A percentile compares a stretch with the other conserved stretches of the same genome.
These are phyloP conservation scores for Microtus richardsoni DNA, from an alignment of 2,113 vertebrate species.

Conservation along the genomic window DNA sequence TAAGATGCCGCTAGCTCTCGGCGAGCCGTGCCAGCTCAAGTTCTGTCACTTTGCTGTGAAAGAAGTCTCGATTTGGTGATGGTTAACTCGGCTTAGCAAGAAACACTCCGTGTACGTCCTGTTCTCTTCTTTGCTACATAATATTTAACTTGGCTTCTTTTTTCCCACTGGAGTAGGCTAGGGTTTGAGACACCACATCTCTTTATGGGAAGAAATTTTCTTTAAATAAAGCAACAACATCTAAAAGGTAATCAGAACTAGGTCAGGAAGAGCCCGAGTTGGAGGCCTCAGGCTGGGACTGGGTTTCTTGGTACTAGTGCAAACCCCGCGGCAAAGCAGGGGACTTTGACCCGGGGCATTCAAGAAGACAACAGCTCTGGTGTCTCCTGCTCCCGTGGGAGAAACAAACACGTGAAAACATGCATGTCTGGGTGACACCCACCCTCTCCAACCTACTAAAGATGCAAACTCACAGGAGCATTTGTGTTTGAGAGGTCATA, in stretches of 20 bases:
- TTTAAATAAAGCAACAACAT: background rate
- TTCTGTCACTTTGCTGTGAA: background rate
- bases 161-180: background rate
- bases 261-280: background rate
- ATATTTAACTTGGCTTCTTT: background rate
- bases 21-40: background rate
- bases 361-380: too few relatives aligned
- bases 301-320: background rate
- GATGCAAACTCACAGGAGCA: too few relatives aligned
- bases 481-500: accelerated
- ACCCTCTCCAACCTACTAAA: background rate
- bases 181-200: background rate
- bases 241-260: background rate
- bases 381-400: accelerated
- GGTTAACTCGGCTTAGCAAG: background rate
- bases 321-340: background rate
- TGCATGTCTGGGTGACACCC: background rate
- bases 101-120: background rate
- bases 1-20: background rate
- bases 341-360: background rate
- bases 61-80: background rate
- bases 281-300: background rate
- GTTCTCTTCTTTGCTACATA: background rate
- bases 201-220: background rate
- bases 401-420: background rate